Evolutionary conservation across 1,140 invertebrate genomes (phyloP), one percentile per base, ranked within the genome.

Genomic region (Tribolium castaneum): DNA sequence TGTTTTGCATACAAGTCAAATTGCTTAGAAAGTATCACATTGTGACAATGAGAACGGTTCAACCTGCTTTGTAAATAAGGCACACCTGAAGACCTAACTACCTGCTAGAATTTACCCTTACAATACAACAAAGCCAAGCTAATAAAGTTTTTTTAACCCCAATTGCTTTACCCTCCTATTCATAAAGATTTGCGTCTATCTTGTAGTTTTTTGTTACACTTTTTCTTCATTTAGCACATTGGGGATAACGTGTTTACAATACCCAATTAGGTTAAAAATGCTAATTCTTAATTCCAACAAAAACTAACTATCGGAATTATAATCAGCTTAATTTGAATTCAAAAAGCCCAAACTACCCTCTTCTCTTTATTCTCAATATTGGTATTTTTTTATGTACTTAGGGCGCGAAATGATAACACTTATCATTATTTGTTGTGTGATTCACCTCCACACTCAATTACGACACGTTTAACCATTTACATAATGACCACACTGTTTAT

Each of bases 21-120:
- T 54, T 73, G 71, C 59, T 73, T 73, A 73, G 71, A 52, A 52
- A 54, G 45, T 73, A 73, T 73, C 30, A 54, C 45, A 35, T 54
- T 72, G 50, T 72, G 50, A 34, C 45, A 51, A 51, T 50, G 50
- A 52, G 22, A 73, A 73, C 71, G 71, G 49, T 73, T 73, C 71
- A 73, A 73, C 71, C 71, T 73, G 71, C 71, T 73, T 73, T 73
- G 45, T 50, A 54, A 73, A 73, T 73, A 73, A 22, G 30, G 50
- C 49, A 73, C 71, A 73, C 71, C 52, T 73, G 71, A 73, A 72
- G 22, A 54, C 59, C 59, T 66, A 66, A 54, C 71, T 73, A 73
- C 71, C 71, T 73, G 71, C 25, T 73, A 73, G 12, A 54, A 54
- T 73, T 73, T 73, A 73, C 49, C 30, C 52, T 51, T 73, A 73